phyloP scores from a whole-genome alignment of 2,888 invertebrate genomes.

The Macaria liturata region DNA sequence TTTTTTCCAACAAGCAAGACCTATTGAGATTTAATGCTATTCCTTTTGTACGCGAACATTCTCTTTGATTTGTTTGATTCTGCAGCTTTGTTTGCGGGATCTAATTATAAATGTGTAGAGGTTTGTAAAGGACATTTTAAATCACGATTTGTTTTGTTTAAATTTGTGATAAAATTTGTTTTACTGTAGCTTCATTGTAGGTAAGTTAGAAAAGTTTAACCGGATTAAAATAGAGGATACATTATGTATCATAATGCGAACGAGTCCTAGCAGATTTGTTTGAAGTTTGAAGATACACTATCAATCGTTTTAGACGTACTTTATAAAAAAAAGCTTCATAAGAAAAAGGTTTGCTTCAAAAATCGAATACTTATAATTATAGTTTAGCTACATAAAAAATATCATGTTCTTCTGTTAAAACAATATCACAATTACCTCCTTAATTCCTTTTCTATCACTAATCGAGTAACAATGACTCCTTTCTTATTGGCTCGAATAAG shows the following conservation, averaged over 20 bases:
- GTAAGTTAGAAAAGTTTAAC: no score
- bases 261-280: no score
- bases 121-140: slow-evolving; percentile 1
- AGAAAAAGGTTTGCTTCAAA: no score
- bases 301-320: no score
- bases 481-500: slow-evolving; percentile 43
- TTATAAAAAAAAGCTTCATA: no score
- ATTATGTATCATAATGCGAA: no score
- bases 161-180: background rate
- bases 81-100: slow-evolving; percentile 29
- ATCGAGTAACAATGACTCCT: slow-evolving; percentile 8
- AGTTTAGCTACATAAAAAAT: no score
- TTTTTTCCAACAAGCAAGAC: slow-evolving; percentile 62
- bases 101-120: slow-evolving; percentile 24
- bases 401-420: no score
- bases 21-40: slow-evolving; percentile 68
- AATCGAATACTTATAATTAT: no score
- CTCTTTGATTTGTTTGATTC: slow-evolving; percentile 32
- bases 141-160: background rate
- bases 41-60: slow-evolving; percentile 53
- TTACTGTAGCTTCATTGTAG: no score
- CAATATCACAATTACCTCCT: background rate
- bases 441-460: background rate
- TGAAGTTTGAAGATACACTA: no score
- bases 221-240: no score